Evolutionary conservation across 1,140 invertebrate species (phyloP), one percentile per base, ranked within the genome.

Genomic region (Drosophila tropicalis): DNA sequence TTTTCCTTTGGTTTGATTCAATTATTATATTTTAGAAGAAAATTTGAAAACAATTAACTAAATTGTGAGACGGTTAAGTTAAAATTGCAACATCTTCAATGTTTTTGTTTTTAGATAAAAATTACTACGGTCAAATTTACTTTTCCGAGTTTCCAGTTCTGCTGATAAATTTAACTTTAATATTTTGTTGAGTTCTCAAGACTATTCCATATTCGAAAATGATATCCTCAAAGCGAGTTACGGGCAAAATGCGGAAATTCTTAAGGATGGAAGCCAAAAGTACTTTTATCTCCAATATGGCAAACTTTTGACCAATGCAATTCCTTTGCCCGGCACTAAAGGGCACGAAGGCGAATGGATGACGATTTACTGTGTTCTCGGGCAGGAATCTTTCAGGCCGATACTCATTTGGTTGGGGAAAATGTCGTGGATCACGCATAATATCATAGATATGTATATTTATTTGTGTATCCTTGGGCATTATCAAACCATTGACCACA

Each of bases 361-460:
- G 89, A 13, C 92, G 68, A 83, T 91, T 78, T 64, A 90, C 13
- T 13, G 86, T 44, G 94, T 90, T 93, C 96, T 97, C 90, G 94
- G 93, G 58, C 74, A 69, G 77, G 92, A 97, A 97, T 77, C 96
- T 92, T n/a, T 97, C 96, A 0, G 97, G 97, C 79, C 95, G 93
- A 83, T 96, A 98, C 36, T 91, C 92, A 6, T 95, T 91, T 0
- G 97, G 97, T 80, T 97, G 93, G 3, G 96, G 94, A 91, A 94
- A 97, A 62, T 93, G 64, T 0, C 91, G 80, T 1, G 93, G 90
- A 83, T 95, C 93, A 29, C 94, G 92, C 87, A 96, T 95, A 7
- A 96, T 86, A 54, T 92, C 92, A 61, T 92, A 93, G n/a, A 92
- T 91, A 39, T 91, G 76, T 36, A 95, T 86, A 34, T 92, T 83